Percentiles rank a stretch among this genome's conserved stretches.
These are phyloP conservation scores for Drosophila bocqueti DNA, from an alignment of 1,140 invertebrate genomes.

Conservation along the genomic window DNA sequence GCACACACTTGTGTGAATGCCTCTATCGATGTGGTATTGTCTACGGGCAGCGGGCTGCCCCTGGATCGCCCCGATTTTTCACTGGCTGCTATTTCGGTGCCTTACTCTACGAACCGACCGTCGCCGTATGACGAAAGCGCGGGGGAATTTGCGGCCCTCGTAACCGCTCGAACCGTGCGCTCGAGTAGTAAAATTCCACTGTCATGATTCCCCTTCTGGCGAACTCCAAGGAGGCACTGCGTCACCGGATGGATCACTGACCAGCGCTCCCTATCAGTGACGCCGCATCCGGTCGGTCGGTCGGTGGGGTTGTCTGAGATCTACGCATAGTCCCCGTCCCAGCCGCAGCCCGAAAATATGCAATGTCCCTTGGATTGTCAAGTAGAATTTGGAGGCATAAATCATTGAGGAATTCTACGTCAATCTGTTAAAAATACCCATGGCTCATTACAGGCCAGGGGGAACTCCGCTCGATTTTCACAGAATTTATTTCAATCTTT, in stretches of 20 bases:
- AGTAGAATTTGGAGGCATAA: constrained; percentile 10
- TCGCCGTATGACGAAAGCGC: constrained; percentile 51
- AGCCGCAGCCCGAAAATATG: constrained; percentile 35
- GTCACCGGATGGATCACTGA: constrained; percentile 54
- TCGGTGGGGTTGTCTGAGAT: neutral
- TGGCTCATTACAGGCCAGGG: neutral
- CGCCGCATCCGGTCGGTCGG: constrained; percentile 23
- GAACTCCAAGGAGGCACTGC: constrained; percentile 29
- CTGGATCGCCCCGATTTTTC: neutral
- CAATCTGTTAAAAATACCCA: constrained; percentile 11
- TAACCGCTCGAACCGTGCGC: neutral
- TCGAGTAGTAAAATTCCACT: constrained; percentile 48
- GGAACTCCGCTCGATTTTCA: neutral
- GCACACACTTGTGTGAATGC: neutral
- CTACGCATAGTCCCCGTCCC: neutral
- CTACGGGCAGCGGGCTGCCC: constrained; percentile 25
- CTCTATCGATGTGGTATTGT: neutral
- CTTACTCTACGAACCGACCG: neutral
- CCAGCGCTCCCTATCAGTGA: constrained; percentile 39
- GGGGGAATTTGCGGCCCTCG: constrained; percentile 39
- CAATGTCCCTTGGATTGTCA: neutral
- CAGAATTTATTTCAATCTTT: neutral
- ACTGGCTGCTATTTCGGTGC: constrained; percentile 42
- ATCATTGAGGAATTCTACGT: neutral
- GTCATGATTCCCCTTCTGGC: constrained; percentile 36